Conservation (phyloP, 2,797 vertebrate species). For the Perdix hodgsoniae region DNA sequence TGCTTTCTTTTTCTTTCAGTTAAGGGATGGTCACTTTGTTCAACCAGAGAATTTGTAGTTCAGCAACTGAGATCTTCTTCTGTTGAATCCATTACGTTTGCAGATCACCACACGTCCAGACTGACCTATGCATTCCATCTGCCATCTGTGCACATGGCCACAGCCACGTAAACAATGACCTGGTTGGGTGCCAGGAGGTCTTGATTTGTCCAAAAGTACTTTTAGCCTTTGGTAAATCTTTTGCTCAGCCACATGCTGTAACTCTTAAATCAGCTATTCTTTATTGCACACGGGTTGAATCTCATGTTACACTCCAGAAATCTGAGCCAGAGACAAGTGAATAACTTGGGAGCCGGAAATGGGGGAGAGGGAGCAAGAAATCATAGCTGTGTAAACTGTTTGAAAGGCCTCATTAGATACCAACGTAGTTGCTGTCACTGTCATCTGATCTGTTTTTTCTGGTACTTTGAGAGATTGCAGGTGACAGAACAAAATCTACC, state of each 20-base stretch:
- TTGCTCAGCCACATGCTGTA: constrained; percentile 7
- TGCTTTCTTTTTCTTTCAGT: constrained; percentile 6
- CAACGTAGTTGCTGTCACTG: background rate
- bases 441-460: constrained; percentile 2
- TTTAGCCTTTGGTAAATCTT: constrained; percentile 25
- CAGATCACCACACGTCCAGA: background rate
- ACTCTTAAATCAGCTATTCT: constrained; percentile 36
- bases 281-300: background rate
- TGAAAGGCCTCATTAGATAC: constrained; percentile 1
- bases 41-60: background rate
- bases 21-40: background rate
- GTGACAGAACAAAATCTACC: background rate
- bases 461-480: background rate
- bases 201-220: constrained; percentile 48
- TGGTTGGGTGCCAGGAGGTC: constrained; percentile 14
- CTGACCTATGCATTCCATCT: background rate
- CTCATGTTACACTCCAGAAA: constrained; percentile 40
- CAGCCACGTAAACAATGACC: background rate
- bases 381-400: background rate
- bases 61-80: background rate
- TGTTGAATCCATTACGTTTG: constrained; percentile 40
- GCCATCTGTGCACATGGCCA: background rate
- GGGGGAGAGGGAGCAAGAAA: background rate
- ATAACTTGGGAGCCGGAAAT: background rate
- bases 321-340: constrained; percentile 27